phyloP scores from a whole-genome alignment of 2,113 vertebrate species.

The Anoplopoma fimbria region DNA sequence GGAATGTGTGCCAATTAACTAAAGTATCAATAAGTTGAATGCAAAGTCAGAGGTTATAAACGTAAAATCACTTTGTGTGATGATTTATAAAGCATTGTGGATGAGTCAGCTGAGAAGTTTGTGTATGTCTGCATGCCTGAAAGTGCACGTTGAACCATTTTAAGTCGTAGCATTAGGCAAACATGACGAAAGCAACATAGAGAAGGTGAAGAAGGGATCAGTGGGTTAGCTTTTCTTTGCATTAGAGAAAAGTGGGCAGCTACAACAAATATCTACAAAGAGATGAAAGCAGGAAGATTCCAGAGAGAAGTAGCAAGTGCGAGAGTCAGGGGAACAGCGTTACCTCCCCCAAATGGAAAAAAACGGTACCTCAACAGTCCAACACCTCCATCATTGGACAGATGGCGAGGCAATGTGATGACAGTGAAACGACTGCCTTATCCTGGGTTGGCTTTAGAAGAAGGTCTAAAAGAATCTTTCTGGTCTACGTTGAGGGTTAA shows the following conservation, averaged over 20 bases:
- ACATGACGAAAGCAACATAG: conserved; percentile 62
- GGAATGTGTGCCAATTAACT: neutral
- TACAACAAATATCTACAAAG: conserved; percentile 62
- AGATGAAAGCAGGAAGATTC: conserved; percentile 48
- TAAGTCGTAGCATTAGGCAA: conserved; percentile 43
- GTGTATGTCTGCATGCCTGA: conserved; percentile 1
- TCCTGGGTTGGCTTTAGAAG: conserved; percentile 66
- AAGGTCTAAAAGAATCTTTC: conserved; percentile 44
- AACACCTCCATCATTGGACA: conserved; percentile 57
- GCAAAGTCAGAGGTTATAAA: conserved; percentile 14
- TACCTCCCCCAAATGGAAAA: conserved; percentile 66
- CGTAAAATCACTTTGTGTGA: neutral
- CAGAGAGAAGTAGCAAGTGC: conserved; percentile 53
- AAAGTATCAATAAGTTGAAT: neutral
- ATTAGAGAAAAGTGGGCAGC: conserved; percentile 45
- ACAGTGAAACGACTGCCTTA: conserved; percentile 58
- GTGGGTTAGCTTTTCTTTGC: conserved; percentile 63
- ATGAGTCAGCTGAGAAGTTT: neutral
- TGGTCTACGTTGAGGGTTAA: conserved; percentile 50
- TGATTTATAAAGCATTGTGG: conserved; percentile 16
- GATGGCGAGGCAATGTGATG: conserved; percentile 60
- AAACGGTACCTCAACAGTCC: conserved; percentile 70
- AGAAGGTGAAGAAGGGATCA: conserved; percentile 56
- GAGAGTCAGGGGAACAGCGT: conserved; percentile 56
- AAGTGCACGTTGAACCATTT: conserved; percentile 30